Conservation (phyloP, 2,888 invertebrate genomes). For the Acanthoscelides obtectus region DNA sequence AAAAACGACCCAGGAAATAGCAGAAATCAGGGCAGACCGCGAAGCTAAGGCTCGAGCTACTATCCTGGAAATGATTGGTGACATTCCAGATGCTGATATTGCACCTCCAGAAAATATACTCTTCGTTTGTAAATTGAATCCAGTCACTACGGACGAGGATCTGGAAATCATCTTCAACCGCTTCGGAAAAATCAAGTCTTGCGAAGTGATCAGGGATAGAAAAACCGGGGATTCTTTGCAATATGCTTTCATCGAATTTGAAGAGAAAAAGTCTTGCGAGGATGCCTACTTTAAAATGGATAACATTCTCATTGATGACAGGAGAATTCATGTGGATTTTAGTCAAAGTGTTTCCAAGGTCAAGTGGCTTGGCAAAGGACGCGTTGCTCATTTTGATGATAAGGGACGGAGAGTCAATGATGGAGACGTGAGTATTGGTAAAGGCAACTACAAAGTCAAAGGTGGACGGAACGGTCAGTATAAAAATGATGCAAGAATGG, state of each 20-base stretch:
- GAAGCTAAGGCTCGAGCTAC: constrained; percentile 97
- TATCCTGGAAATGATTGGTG: constrained; percentile 96
- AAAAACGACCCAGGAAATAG: constrained; percentile 76
- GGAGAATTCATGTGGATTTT: constrained; percentile 98
- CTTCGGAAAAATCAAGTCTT: constrained; percentile 89
- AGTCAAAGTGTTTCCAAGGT: constrained; percentile 97
- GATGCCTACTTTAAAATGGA: constrained; percentile 99
- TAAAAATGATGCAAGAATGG: constrained; percentile 1
- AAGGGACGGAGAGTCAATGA: constrained; percentile 16
- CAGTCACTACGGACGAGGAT: constrained; percentile 96
- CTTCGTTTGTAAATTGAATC: constrained; percentile 98
- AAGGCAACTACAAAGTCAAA: constrained; percentile 32
- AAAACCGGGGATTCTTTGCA: constrained; percentile 92
- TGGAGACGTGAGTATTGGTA: constrained; percentile 29
- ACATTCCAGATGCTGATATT: constrained; percentile 94
- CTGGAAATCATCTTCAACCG: constrained; percentile 96
- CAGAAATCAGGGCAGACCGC: constrained; percentile 80
- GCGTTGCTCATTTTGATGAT: constrained; percentile 57
- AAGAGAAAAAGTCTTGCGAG: constrained; percentile 87
- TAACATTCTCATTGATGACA: constrained; percentile 97
- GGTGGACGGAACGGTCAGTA: background rate
- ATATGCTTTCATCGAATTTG: constrained; percentile 98
- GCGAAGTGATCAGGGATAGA: constrained; percentile 94
- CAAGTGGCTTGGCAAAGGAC: constrained; percentile 84
- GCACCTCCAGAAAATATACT: constrained; percentile 98